Percentiles rank a stretch among this genome's conserved stretches.
Evolutionary conservation across 92 coral and sea anemone genomes (phyloP).

Genomic region (Micromussa lordhowensis): DNA sequence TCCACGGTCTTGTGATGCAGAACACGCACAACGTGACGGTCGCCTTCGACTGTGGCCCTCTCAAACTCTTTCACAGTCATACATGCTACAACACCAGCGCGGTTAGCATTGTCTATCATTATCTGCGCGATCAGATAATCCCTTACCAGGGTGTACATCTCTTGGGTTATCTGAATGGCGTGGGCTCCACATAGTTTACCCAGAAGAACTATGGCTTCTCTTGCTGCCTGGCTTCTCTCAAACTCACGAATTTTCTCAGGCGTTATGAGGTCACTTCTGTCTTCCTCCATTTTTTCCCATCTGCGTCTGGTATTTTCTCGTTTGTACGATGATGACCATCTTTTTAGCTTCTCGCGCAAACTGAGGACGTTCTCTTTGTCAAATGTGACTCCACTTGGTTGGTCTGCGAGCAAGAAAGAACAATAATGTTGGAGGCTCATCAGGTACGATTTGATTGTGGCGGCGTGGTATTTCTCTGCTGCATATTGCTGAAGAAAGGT

Average conservation of each 20-base stretch:
- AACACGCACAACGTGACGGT: constrained; percentile 44
- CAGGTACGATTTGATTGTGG: constrained; percentile 67
- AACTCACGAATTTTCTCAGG: constrained; percentile 48
- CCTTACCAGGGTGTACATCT: constrained; percentile 33
- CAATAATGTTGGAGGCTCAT: constrained; percentile 73
- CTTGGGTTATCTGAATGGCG: constrained; percentile 8
- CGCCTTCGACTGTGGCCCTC: constrained; percentile 43
- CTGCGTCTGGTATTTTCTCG: constrained; percentile 13
- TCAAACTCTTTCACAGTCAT: constrained; percentile 74
- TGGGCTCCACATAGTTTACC: constrained; percentile 44
- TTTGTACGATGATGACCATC: constrained; percentile 65
- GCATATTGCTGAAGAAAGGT: constrained; percentile 58
- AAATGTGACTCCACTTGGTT: constrained; percentile 48
- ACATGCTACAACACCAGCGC: constrained; percentile 72
- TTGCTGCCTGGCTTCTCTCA: constrained; percentile 55
- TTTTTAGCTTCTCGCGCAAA: constrained; percentile 50
- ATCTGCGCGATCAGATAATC: constrained; percentile 55
- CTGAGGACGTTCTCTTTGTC: constrained; percentile 39
- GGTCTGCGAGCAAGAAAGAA: constrained; percentile 48
- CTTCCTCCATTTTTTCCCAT: constrained; percentile 50
- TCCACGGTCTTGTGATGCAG: constrained; percentile 64
- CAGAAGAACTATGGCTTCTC: constrained; percentile 53
- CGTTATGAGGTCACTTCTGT: constrained; percentile 35
- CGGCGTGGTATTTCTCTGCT: constrained; percentile 39
- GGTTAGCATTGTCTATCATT: constrained; percentile 69